Evolutionary conservation across 2,113 vertebrate species (phyloP).

Genomic region (Tragelaphus scriptus): DNA sequence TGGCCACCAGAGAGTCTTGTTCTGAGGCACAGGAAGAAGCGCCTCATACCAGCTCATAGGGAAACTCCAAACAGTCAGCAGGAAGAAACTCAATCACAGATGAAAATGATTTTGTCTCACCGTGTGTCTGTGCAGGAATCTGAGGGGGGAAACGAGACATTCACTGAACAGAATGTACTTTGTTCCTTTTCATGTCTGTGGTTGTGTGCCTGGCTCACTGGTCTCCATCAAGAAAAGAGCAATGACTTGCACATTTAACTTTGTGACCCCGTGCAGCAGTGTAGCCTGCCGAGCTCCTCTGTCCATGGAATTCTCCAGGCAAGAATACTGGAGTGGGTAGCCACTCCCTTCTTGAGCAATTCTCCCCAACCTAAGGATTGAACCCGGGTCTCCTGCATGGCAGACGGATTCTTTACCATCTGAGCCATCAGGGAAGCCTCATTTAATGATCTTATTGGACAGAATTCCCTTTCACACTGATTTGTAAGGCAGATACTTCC

Average conservation of each 20-base stretch:
- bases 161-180: conserved; percentile 18
- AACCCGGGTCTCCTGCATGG: neutral
- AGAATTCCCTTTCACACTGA: neutral
- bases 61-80: conserved; percentile 65
- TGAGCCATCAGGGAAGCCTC: neutral
- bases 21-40: conserved; percentile 62
- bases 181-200: neutral
- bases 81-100: conserved; percentile 52
- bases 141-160: neutral
- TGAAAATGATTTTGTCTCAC: conserved; percentile 47
- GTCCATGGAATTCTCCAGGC: neutral
- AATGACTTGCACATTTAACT: neutral
- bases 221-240: conserved; percentile 17
- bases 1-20: neutral
- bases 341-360: neutral
- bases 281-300: neutral
- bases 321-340: neutral
- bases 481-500: neutral
- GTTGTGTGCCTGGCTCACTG: neutral
- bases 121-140: conserved; percentile 3
- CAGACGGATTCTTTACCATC: neutral
- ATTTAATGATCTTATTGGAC: neutral
- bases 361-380: neutral
- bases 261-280: neutral
- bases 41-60: conserved; percentile 54